Conservation (phyloP, 2,113 vertebrate genomes). For the Corythornis vintsioides region DNA sequence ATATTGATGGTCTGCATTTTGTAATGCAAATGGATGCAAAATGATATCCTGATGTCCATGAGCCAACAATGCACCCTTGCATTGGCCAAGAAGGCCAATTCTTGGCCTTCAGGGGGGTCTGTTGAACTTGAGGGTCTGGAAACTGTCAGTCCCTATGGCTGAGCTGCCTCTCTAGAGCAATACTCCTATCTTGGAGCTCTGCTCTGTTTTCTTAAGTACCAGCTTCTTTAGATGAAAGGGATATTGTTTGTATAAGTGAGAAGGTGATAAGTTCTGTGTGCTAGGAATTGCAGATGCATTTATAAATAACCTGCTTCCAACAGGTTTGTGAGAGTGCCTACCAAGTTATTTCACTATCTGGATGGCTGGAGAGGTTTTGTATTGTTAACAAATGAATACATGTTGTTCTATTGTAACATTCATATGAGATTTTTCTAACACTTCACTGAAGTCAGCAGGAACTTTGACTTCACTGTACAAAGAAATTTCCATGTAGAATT, state of each 20-base stretch:
- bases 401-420: not conserved
- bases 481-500: not conserved
- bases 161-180: not conserved
- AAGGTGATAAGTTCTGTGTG: not conserved
- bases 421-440: not conserved
- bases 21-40: not conserved
- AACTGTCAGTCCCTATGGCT: not conserved
- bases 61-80: no score
- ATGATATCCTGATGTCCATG: not conserved
- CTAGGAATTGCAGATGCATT: not conserved
- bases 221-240: not conserved
- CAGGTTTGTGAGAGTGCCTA: not conserved
- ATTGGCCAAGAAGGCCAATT: no score
- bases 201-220: fast-evolving
- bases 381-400: not conserved
- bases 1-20: not conserved
- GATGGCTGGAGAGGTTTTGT: not conserved
- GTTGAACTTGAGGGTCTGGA: not conserved
- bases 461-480: not conserved
- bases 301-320: not conserved
- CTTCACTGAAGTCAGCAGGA: not conserved
- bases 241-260: not conserved
- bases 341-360: not conserved
- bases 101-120: not conserved
- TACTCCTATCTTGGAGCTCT: not conserved